Evolutionary conservation across 2,113 vertebrate genomes (phyloP), one percentile per base, ranked within the genome.

Genomic region (Rhizomys pruinosus): DNA sequence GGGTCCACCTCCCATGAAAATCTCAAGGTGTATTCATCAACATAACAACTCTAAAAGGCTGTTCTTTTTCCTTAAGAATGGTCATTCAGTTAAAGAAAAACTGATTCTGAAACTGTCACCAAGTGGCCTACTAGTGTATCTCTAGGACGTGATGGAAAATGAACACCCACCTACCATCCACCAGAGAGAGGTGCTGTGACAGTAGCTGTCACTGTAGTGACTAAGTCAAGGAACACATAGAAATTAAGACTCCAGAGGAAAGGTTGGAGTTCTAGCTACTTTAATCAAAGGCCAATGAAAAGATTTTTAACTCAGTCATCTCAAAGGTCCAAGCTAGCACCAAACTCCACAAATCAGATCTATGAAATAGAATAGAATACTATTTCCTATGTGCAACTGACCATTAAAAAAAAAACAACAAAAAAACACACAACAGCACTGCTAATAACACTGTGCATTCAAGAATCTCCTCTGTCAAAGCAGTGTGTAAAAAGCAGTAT

Each of bases 51-150:
- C 73, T 79, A 47, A 52, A 7, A 10, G 37, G 52, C 17, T 57
- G 55, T 29, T n/a, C 77, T 37, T 71, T 57, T 59, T 25, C 19
- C 37, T 57, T 19, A 81, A 5, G 0, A 78, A 73, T 7, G 25
- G 59, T 94, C 61, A 34, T 32, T 73, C 61, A 34, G 27, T 73
- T 71, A n/a, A 20, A 25, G 57, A 20, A 73, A 93, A 84, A 61
- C 3, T 71, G 55, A 52, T 79, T 71, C 73, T 55, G 27, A 55
- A 79, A 72, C 3, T 11, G 11, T 27, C 15, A 59, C 7, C 17
- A 10, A 5, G 37, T 27, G 23, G 52, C 5, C 2, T 0, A 0
- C 25, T 0, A 13, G 15, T 7, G 1, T 2, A 5, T 19, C 74
- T 74, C 8, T 52, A n/a, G 59, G 57, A 69, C 12, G 12, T 10